Base-by-base conservation (phyloP, 2,797 vertebrate species). In the Halcyon chelicuti region DNA sequence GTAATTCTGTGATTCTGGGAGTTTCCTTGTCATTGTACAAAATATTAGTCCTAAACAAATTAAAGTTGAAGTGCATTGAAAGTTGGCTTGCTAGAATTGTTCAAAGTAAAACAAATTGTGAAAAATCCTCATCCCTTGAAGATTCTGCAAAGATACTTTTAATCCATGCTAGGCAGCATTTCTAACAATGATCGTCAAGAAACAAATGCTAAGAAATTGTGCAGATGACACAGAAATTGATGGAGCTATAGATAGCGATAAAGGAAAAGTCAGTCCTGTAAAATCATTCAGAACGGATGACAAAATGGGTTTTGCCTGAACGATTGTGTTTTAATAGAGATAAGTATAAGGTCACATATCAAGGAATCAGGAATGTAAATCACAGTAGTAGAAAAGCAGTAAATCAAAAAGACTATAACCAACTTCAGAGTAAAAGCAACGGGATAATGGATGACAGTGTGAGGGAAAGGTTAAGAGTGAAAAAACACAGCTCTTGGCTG, bases 201-300 rank as follows among this genome's bases (percentile, higher is more conserved):
- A 93, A 91, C 4, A 60, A 90, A 74, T 14, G 44, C 7, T n/a
- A 68, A 25, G 73, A 55, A 26, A 44, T 26, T 44, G 31, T 61
- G 37, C 57, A 92, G 78, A 77, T 78, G 65, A 83, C 74, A 82
- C 11, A 87, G 87, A 94, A 94, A 93, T 66, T 91, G 84, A 94
- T 72, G 51, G 61, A 75, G 57, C 25, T 88, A 42, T 3, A 91
- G 91, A 88, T 29, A 88, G n/a, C 6, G 68, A 95, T 88, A 95
- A 91, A 89, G 49, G n/a, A 86, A 86, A 89, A 80, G 84, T 77
- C 83, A 89, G 44, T 58, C 46, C 68, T 40, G 22, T 47, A 81
- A 91, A 93, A 77, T 77, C 61, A 80, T 75, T 87, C 75, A 86
- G 39, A 93, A 82, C 3, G 74, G 70, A 54, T 82, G 88, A 93